A percentile compares a stretch with the other conserved stretches of the same genome.
Conservation (phyloP, 2,888 invertebrate genomes). For the Volucella bombylans region DNA sequence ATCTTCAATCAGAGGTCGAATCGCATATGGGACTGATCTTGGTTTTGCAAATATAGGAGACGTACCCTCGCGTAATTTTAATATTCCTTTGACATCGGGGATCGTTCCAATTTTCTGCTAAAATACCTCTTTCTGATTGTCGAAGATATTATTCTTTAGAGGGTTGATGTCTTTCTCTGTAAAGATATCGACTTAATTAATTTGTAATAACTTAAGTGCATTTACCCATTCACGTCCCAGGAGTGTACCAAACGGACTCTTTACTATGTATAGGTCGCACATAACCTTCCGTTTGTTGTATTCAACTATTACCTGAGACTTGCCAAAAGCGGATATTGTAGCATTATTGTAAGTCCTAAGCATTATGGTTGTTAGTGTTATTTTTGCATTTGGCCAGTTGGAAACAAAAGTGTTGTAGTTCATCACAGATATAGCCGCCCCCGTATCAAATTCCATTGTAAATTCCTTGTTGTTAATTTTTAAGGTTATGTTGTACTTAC, state of each 20-base stretch:
- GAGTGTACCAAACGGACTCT: constrained; percentile 28
- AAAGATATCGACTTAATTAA: neutral
- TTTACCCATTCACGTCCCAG: neutral
- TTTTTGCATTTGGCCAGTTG: too few species aligned
- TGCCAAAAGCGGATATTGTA: too few species aligned
- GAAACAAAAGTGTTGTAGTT: too few species aligned
- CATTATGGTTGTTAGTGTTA: too few species aligned
- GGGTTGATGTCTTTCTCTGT: neutral
- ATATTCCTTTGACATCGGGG: constrained; percentile 28
- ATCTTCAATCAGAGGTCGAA: constrained; percentile 1
- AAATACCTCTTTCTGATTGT: neutral
- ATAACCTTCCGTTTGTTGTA: too few species aligned
- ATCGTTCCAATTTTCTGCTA: neutral
- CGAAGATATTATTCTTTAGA: constrained; percentile 1
- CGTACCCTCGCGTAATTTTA: constrained; percentile 23
- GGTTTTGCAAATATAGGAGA: neutral
- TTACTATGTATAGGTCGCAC: too few species aligned
- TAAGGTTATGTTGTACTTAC: constrained; percentile 24
- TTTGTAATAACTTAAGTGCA: constrained; percentile 9
- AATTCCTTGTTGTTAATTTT: constrained; percentile 11
- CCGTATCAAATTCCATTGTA: too few species aligned
- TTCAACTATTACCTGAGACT: too few species aligned
- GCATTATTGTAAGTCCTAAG: too few species aligned
- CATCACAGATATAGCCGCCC: too few species aligned
- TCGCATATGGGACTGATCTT: constrained; percentile 13